Base-by-base conservation (phyloP, 2,888 invertebrate species). In the Pterostichus madidus region DNA sequence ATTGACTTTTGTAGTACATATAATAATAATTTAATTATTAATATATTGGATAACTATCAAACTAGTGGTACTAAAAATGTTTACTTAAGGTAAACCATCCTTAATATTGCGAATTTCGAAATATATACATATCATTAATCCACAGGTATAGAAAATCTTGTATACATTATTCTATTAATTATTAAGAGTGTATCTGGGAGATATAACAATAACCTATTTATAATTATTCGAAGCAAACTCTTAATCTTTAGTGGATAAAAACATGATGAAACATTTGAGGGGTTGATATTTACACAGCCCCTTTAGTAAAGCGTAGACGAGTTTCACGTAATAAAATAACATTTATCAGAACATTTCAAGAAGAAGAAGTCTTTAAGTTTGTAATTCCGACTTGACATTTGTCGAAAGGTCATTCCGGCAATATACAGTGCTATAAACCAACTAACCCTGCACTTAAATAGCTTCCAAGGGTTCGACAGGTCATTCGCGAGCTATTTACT, bases 311-410 rank as follows among this genome's bases (percentile, higher is more conserved):
- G 31, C 35, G 32, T 13, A 49, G 49, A 75, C 31, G 75, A 75
- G 77, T 77, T 35, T 56, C 77, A 77, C 77, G 44, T 81, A 81
- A 81, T 81, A 81, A 75, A 81, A 81, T 81, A 81, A 81, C 81
- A 81, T 81, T 81, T 81, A 81, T 73, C 81, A 81, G 81, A 81
- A 81, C 81, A 81, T 81, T 81, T 81, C 59, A 81, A 81, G 75
- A 81, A 81, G 81, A 81, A 81, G 81, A 81, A 81, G 81, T 81
- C 81, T 81, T 81, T 81, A 81, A 81, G 81, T 81, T 75, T 81
- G 75, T 81, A 81, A 81, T 81, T 81, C 81, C 56, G 52, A 81
- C 81, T 81, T 81, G 81, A 81, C 81, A 81, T 81, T 81, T 81
- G 81, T 81, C 49, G 59, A 81, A 81, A 81, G 81, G 81, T 81